These are phyloP conservation scores for Onychomys arenicola DNA, from an alignment of 2,797 vertebrate species.

Conservation along the genomic window DNA sequence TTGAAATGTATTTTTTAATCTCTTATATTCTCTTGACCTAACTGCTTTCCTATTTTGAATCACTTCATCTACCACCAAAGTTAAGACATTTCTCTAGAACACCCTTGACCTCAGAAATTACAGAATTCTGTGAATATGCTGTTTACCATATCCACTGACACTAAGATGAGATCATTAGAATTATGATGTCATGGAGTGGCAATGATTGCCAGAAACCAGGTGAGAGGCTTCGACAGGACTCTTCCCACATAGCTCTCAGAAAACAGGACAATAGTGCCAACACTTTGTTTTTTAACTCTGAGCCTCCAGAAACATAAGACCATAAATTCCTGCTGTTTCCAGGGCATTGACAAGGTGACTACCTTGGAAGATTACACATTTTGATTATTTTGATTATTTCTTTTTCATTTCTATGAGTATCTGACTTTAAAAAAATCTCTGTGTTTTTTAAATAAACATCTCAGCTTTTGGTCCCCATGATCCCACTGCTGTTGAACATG, in stretches of 20 bases:
- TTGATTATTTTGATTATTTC: background rate
- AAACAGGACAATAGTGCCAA: background rate
- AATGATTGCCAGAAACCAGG: background rate
- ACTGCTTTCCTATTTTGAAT: background rate
- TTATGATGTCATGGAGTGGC: background rate
- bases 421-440: background rate
- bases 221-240: background rate
- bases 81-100: background rate
- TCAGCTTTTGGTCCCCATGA: background rate
- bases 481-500: background rate
- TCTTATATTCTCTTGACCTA: background rate
- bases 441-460: background rate
- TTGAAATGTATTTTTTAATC: background rate
- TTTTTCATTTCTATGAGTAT: constrained; percentile 4
- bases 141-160: background rate
- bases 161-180: background rate
- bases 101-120: background rate
- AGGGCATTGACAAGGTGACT: background rate
- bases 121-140: background rate
- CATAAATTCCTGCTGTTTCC: background rate
- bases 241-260: background rate
- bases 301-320: background rate
- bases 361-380: background rate
- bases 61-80: background rate
- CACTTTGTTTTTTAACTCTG: background rate